These are phyloP conservation scores for Okamejei kenojei DNA, from an alignment of 2,797 vertebrate species.

Conservation along the genomic window DNA sequence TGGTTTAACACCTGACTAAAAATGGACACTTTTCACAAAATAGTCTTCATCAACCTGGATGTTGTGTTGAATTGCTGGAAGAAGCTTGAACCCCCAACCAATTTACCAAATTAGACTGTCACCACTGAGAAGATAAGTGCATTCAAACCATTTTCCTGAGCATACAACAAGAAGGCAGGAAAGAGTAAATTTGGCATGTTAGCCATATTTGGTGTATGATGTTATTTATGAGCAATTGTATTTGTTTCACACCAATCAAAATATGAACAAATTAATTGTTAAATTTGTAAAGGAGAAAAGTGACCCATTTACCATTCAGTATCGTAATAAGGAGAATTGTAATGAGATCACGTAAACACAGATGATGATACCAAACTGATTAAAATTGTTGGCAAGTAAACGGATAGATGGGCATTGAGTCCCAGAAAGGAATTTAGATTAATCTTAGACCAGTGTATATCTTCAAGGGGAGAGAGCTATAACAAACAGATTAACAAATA, in stretches of 20 bases:
- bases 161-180: not conserved
- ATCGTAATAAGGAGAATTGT: not conserved
- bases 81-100: not conserved
- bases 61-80: not conserved
- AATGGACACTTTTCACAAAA: not conserved
- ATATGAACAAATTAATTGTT: not conserved
- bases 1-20: not conserved
- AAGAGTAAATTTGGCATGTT: not conserved
- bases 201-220: not conserved
- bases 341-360: not conserved
- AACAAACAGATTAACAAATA: not conserved
- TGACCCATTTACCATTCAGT: not conserved
- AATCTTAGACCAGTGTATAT: not conserved
- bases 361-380: not conserved
- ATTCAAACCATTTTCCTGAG: not conserved
- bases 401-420: not conserved
- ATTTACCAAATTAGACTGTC: not conserved
- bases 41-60: not conserved
- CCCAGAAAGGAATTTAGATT: not conserved
- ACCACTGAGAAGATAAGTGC: not conserved
- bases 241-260: not conserved
- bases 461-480: not conserved
- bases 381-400: not conserved
- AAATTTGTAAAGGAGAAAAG: not conserved
- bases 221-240: not conserved